Percentiles rank a stretch among this genome's conserved stretches.
Evolutionary conservation across 1,140 invertebrate species (phyloP).

Genomic region (Aphelenchoides avenae): DNA sequence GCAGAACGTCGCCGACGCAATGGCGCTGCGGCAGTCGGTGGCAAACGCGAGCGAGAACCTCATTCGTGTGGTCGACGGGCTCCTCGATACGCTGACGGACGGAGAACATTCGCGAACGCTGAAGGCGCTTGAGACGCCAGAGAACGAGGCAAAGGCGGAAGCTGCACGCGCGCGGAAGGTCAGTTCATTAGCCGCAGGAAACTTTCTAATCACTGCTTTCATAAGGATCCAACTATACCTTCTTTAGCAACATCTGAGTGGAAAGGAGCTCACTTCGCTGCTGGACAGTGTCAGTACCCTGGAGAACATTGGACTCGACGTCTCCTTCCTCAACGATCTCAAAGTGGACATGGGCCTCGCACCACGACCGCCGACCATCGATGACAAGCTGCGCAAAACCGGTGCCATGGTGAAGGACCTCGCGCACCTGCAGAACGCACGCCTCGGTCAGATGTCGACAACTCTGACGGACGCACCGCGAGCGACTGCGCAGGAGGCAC

Average conservation of each 20-base stretch:
- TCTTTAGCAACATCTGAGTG: background rate
- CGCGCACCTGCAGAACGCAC: constrained; percentile 17
- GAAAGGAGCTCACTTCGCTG: background rate
- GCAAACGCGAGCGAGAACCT: constrained; percentile 13
- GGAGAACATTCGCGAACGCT: constrained; percentile 77
- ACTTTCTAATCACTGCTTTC: background rate
- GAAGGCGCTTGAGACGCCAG: constrained; percentile 14
- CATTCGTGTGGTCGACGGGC: constrained; percentile 68
- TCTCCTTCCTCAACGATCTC: constrained; percentile 14
- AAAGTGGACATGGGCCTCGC: constrained; percentile 13
- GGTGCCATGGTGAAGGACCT: constrained; percentile 22
- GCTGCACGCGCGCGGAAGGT: too few species aligned
- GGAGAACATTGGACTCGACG: constrained; percentile 17
- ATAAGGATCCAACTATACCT: background rate
- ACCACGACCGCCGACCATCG: background rate
- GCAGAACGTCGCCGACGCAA: constrained; percentile 77
- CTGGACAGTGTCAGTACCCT: constrained; percentile 15
- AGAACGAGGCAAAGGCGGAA: too few species aligned
- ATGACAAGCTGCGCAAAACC: constrained; percentile 8
- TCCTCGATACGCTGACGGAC: constrained; percentile 75
- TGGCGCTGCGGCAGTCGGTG: constrained; percentile 59
- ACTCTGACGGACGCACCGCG: constrained; percentile 9
- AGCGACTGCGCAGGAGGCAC: constrained; percentile 13
- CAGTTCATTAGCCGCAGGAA: too few species aligned
- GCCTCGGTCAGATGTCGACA: constrained; percentile 7